Percentiles rank a stretch among this genome's conserved stretches.
Evolutionary conservation across 2,797 vertebrate species (phyloP).

Genomic region (Eulemur coronatus): DNA sequence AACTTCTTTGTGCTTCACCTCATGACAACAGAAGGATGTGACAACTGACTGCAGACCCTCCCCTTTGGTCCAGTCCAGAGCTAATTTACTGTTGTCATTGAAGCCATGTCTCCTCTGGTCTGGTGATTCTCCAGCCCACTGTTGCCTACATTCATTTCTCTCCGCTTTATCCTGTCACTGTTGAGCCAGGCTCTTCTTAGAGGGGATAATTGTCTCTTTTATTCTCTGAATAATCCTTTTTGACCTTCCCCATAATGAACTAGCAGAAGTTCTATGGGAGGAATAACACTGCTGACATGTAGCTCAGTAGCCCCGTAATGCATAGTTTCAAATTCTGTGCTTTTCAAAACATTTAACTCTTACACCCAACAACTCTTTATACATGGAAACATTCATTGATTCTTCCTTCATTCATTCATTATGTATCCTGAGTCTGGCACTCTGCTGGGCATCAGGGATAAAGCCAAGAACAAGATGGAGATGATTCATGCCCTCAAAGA

Average conservation of each 20-base stretch:
- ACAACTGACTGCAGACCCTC: background rate
- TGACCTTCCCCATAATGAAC: slow-evolving; percentile 14
- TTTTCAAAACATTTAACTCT: background rate
- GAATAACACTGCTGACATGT: background rate
- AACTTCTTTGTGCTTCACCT: background rate
- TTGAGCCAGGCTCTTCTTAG: background rate
- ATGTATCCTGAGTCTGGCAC: background rate
- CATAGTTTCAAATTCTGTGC: background rate
- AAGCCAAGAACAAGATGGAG: background rate
- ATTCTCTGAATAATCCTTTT: background rate
- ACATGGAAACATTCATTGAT: background rate
- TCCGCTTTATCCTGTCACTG: background rate
- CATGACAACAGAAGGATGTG: background rate
- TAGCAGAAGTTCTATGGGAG: background rate
- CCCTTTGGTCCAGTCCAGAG: background rate
- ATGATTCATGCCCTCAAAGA: background rate
- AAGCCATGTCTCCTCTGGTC: background rate
- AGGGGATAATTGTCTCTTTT: background rate
- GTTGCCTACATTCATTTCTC: background rate
- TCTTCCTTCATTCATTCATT: background rate
- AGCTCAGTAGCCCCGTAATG: background rate
- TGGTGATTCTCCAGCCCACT: background rate
- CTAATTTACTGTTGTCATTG: background rate
- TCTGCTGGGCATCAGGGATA: background rate
- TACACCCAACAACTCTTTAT: background rate